Evolutionary conservation across 2,113 vertebrate genomes (phyloP), one percentile per base, ranked within the genome.

Genomic region (Psittacus erithacus): DNA sequence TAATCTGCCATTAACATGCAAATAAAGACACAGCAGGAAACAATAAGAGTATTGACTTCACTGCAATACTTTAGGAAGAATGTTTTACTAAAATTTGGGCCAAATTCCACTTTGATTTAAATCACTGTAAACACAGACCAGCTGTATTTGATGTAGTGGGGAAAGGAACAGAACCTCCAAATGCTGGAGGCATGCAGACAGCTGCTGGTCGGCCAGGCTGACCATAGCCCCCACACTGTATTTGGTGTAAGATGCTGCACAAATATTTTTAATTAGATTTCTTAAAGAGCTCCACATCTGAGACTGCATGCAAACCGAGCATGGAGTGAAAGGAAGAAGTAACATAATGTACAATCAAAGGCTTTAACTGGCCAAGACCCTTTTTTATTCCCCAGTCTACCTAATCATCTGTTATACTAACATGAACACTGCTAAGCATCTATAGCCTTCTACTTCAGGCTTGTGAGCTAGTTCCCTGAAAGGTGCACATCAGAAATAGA

Each of bases 1-100:
- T 95, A 86, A 91, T 84, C 92, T 92, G 95, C 63, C 71, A 93
- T 96, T 95, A 94, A 88, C 93, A 82, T 96, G 96, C 91, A 87
- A 93, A 92, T 88, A 95, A 91, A 97, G 93, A 94, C 96, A 86
- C 79, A 89, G 95, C 88, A 92, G 96, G 96, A 91, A 94, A 91
- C 88, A 86, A 55, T 46, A 73, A 53, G 85, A 71, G 38, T 63
- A 80, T 65, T 74, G 81, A 85, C 87, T 81, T 75, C 59, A 17
- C 43, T 74, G 57, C 10, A 15, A 70, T 65, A 91, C 35, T 96
- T 82, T 53, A 20, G 18, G 69, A 86, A 76, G 39, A 63, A 93
- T 63, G 38, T 74, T 78, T 74, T 38, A 35, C 67, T 31, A 31
- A 76, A 76, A 81, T 25, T 49, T 85, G 86, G 80, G 77, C 47